Conservation (phyloP, 2,888 invertebrate genomes). For the Allygus modestus region DNA sequence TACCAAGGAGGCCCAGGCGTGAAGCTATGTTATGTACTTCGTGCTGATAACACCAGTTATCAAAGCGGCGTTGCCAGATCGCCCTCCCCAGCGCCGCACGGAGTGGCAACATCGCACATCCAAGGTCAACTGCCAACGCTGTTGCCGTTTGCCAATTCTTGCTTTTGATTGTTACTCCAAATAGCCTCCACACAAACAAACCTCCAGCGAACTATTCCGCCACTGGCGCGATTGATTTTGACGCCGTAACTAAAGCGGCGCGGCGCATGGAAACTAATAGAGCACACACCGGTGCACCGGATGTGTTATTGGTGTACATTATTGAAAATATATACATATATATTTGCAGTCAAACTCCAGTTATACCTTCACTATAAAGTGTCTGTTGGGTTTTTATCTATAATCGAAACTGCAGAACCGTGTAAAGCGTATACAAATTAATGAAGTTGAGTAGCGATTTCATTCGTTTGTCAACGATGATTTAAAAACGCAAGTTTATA, state of each 20-base stretch:
- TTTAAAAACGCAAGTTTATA: too few relatives aligned
- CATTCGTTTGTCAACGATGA: too few relatives aligned
- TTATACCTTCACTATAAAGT: too few relatives aligned
- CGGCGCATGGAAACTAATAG: neutral
- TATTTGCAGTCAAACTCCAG: too few relatives aligned
- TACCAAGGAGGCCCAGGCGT: neutral
- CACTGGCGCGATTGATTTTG: neutral
- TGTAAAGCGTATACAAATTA: too few relatives aligned
- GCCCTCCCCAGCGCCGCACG: neutral
- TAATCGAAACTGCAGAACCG: too few relatives aligned
- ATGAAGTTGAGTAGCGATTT: too few relatives aligned
- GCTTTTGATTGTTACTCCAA: slow-evolving; percentile 50
- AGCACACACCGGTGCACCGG: too few relatives aligned
- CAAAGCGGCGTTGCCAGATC: slow-evolving; percentile 43
- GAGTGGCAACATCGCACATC: slow-evolving; percentile 24
- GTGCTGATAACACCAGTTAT: slow-evolving; percentile 23
- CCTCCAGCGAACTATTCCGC: neutral
- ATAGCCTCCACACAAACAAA: slow-evolving; percentile 34
- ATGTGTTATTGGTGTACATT: too few relatives aligned
- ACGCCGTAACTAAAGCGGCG: neutral
- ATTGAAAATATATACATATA: too few relatives aligned
- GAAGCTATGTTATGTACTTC: neutral
- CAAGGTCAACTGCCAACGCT: slow-evolving; percentile 47
- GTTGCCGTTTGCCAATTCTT: slow-evolving; percentile 53
- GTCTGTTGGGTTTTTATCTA: too few relatives aligned